Conservation (phyloP, 2,797 vertebrate genomes). For the Merluccius polli region DNA sequence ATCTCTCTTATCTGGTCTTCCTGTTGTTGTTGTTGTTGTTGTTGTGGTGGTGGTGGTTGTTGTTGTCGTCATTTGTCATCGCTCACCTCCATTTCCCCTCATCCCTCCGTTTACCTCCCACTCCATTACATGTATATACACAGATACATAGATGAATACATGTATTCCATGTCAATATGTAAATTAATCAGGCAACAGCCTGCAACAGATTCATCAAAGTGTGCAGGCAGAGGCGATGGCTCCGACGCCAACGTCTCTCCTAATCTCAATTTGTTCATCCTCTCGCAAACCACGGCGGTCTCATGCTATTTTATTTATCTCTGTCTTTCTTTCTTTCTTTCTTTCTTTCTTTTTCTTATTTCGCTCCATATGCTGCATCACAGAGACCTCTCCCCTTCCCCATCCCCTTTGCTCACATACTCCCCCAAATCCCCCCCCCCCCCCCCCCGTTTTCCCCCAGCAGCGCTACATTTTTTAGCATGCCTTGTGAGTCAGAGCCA, state of each 20-base stretch:
- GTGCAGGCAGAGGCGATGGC: not conserved
- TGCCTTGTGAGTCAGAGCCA: conserved; percentile 32
- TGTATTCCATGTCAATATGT: not conserved
- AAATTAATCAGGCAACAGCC: not conserved
- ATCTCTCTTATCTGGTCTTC: not conserved
- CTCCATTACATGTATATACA: no score
- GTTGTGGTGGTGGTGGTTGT: no score
- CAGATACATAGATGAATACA: not conserved
- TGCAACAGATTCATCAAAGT: not conserved
- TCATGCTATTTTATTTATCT: conserved; percentile 1
- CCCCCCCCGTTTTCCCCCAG: not conserved
- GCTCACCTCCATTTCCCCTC: not conserved
- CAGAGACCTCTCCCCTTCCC: conserved; percentile 1
- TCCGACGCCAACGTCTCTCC: not conserved
- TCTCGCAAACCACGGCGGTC: conserved; percentile 9
- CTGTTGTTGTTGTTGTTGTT: not conserved
- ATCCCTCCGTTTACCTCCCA: not conserved
- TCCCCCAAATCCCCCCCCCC: not conserved
- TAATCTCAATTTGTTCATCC: not conserved
- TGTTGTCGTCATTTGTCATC: not conserved
- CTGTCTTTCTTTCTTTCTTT: not conserved
- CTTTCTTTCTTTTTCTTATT: not conserved
- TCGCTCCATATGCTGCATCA: conserved; percentile 24
- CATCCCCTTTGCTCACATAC: not conserved
- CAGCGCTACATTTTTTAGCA: conserved; percentile 33